Evolutionary conservation across 2,888 invertebrate genomes (phyloP), one percentile per base, ranked within the genome.

Genomic region (Protodeltote pygarga): DNA sequence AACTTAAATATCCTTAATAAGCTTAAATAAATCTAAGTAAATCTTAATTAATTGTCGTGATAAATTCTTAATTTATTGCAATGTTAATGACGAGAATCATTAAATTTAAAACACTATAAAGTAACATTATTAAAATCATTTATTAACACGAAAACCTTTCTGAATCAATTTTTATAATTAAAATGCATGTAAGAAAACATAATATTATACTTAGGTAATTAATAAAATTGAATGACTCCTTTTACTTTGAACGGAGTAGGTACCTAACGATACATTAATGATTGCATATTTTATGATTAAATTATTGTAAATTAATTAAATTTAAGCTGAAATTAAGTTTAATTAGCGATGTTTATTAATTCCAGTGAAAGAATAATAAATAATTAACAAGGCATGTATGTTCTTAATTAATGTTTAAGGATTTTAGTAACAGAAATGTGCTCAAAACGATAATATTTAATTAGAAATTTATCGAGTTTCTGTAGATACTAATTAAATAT

Each of bases 261-360:
- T 29, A 23, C 20, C 50, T 45, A 40, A 52, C 28, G 46, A 32
- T 31, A n/a, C n/a, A 29, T 50, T 49, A 14, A 51, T 59, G 42
- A 69, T 54, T 52, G 42, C 34, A 65, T 45, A 47, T 59, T 65
- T 55, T 47, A 49, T 41, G 41, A 53, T 51, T 49, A 40, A 49
- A 57, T 65, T 61, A 59, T 49, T 53, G 38, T 42, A 29, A 41
- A 59, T 71, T 50, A 60, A 47, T 54, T 41, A 41, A 62, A 46
- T 9, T 60, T 42, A 39, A 61, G 34, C 39, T 39, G 27, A 50
- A 69, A 72, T 59, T 59, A 61, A 38, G 42, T 63, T 51, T 32
- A 34, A 57, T 70, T 57, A 52, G 35, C 20, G 33, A 15, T 59
- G 40, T 69, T 62, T 53, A 66, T 70, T 44, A 48, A 44, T 35